A percentile compares a stretch with the other conserved stretches of the same genome.
These are phyloP conservation scores for Tromatobia lineatoria DNA, from an alignment of 2,888 invertebrate genomes.

Conservation along the genomic window DNA sequence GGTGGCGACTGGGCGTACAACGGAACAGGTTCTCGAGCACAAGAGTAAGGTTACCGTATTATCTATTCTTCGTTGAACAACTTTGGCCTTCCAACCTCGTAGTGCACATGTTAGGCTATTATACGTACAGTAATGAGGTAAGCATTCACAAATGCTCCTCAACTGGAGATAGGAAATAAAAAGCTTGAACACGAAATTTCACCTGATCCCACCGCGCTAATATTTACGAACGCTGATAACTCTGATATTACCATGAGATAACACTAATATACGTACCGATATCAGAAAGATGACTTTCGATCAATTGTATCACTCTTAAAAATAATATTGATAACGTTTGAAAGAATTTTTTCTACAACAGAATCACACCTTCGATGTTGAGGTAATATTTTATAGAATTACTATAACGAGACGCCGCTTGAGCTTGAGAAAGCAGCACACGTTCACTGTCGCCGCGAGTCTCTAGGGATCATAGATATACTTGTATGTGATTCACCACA, in stretches of 20 bases:
- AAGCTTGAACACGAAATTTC: neutral
- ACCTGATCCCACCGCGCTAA: neutral
- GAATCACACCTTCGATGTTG: neutral
- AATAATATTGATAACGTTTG: neutral
- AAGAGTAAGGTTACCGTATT: conserved; percentile 20
- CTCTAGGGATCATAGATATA: neutral
- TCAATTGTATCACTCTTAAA: neutral
- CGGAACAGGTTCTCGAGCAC: neutral
- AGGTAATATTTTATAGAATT: neutral
- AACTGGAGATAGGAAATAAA: neutral
- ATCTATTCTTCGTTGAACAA: conserved; percentile 4
- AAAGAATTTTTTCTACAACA: neutral
- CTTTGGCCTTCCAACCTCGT: neutral
- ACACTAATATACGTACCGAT: conserved; percentile 11
- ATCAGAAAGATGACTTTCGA: neutral
- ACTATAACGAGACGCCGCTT: neutral
- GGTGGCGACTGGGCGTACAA: neutral
- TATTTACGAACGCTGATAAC: neutral
- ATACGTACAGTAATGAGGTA: neutral
- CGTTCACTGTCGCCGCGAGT: conserved; percentile 16
- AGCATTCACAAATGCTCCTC: neutral
- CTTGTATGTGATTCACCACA: conserved; percentile 6
- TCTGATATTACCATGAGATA: neutral
- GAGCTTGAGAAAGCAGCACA: neutral
- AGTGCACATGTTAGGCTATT: neutral